A percentile compares a stretch with the other conserved stretches of the same genome.
phyloP scores from a whole-genome alignment of 2,797 vertebrate genomes.

The Zenarchopterus dispar region DNA sequence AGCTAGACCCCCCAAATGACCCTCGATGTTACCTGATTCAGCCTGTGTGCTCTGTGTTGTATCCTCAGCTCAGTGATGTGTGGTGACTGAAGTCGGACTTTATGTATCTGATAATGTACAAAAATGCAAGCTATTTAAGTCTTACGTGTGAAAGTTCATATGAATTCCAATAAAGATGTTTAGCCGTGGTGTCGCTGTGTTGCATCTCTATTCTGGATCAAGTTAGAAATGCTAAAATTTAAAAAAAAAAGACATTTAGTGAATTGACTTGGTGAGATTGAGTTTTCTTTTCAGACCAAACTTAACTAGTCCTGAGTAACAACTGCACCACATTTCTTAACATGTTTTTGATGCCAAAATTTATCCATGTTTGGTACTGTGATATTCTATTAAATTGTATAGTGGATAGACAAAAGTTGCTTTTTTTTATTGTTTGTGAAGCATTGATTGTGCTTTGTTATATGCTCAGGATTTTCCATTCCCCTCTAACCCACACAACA shows the following conservation, averaged over 20 bases:
- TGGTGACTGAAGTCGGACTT: slow-evolving; percentile 54
- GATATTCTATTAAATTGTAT: background rate
- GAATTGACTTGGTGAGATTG: slow-evolving; percentile 3
- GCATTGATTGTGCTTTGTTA: no score
- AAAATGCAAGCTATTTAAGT: slow-evolving; percentile 79
- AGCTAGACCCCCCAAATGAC: slow-evolving; percentile 11
- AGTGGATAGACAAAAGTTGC: background rate
- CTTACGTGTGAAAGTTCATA: slow-evolving; percentile 54
- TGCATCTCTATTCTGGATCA: background rate
- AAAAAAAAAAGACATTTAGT: slow-evolving; percentile 6
- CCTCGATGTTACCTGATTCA: slow-evolving; percentile 42
- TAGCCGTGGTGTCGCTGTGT: slow-evolving; percentile 27
- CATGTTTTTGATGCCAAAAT: slow-evolving; percentile 6
- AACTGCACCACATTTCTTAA: background rate
- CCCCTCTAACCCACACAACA: no score
- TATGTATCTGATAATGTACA: slow-evolving; percentile 70
- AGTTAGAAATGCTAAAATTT: background rate
- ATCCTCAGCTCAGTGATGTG: slow-evolving; percentile 45
- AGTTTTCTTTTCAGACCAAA: slow-evolving; percentile 7
- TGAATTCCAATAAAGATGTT: slow-evolving; percentile 77
- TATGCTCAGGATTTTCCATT: no score
- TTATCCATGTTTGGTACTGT: slow-evolving; percentile 6
- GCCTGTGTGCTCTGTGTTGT: slow-evolving; percentile 58
- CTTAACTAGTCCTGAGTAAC: background rate
- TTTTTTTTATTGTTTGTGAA: no score